Evolutionary conservation across 2,113 vertebrate species (phyloP).

Genomic region (Tragelaphus buxtoni): DNA sequence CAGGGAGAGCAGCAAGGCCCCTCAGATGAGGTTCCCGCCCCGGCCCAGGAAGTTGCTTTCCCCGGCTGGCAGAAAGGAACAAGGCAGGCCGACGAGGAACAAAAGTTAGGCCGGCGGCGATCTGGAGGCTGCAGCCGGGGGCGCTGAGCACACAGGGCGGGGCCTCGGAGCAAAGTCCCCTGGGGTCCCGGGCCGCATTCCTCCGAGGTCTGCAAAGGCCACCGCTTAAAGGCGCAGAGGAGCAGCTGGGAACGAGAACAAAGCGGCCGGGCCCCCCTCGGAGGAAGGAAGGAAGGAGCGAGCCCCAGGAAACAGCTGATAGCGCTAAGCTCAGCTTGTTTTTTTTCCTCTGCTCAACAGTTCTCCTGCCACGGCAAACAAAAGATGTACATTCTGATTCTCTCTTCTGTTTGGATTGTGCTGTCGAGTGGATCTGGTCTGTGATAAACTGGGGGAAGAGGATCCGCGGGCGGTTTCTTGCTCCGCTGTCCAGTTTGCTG

Average conservation of each 20-base stretch:
- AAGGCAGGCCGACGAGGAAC: background rate
- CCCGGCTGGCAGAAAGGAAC: background rate
- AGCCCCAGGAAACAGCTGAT: conserved; percentile 85
- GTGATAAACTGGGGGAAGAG: conserved; percentile 75
- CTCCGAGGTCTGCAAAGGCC: conserved; percentile 81
- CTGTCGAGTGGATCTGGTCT: conserved; percentile 76
- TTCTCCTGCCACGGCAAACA: conserved; percentile 88
- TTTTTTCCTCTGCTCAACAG: conserved; percentile 82
- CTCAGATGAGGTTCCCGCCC: background rate
- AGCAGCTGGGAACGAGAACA: conserved; percentile 84
- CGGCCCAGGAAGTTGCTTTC: background rate
- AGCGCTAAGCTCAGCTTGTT: conserved; percentile 85
- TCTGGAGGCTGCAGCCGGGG: conserved; percentile 2
- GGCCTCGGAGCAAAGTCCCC: conserved; percentile 48
- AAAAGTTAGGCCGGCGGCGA: background rate
- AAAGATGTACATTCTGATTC: conserved; percentile 81
- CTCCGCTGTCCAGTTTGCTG: conserved; percentile 30
- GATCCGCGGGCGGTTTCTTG: conserved; percentile 40
- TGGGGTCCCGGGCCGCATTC: conserved; percentile 76
- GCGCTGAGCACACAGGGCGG: conserved; percentile 28
- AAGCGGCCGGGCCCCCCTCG: conserved; percentile 84
- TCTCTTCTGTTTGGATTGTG: conserved; percentile 82
- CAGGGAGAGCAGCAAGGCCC: background rate
- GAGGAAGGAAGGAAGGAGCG: conserved; percentile 83
- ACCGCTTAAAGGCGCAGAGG: conserved; percentile 77